Base-by-base conservation (phyloP, 2,797 vertebrate genomes). In the Enteromius radiatus region DNA sequence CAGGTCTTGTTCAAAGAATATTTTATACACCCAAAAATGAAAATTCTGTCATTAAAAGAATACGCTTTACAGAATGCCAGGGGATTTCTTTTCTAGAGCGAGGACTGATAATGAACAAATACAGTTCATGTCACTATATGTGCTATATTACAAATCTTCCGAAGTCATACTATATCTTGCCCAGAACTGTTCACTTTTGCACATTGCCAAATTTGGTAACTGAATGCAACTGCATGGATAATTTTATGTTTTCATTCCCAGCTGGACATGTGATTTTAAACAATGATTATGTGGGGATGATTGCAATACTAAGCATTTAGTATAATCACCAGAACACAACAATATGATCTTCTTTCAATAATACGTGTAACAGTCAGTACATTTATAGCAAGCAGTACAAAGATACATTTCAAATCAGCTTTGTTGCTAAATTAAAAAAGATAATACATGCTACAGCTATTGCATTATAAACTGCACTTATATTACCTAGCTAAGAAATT, bases 1-100 rank as follows among this genome's bases (percentile, higher is more conserved):
- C 36, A 15, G 63, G 64, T 81, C 63, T 43, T 68, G 15, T 65
- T 63, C 65, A 74, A 59, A 26, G 38, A 31, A 59, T 63, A 45
- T 70, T 45, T 80, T 21, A 45, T 17, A 4, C 17, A 41, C 59
- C 26, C 3, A 31, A 74, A 74, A 54, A 41, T 9, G 0, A 74
- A 64, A 52, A 36, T 64, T 63, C 21, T 23, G 41, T 69, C 41
- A 70, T 61, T 28, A 33, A 19, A 63, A 33, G 1, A 21, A 69
- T 52, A 17, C 36, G 6, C 45, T 71, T 81, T 21, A 43, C 4
- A 61, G 15, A 63, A 31, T 47, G 23, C 56, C 41, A 0, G 19
- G 8, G 41, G 56, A 3, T 64, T 64, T 43, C 19, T 64, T 64
- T 31, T 10, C 5, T 19, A 43, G 28, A 47, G 45, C 21, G 10